Evolutionary conservation across 2,113 vertebrate species (phyloP), one percentile per base, ranked within the genome.

Genomic region (Ursus arctos): DNA sequence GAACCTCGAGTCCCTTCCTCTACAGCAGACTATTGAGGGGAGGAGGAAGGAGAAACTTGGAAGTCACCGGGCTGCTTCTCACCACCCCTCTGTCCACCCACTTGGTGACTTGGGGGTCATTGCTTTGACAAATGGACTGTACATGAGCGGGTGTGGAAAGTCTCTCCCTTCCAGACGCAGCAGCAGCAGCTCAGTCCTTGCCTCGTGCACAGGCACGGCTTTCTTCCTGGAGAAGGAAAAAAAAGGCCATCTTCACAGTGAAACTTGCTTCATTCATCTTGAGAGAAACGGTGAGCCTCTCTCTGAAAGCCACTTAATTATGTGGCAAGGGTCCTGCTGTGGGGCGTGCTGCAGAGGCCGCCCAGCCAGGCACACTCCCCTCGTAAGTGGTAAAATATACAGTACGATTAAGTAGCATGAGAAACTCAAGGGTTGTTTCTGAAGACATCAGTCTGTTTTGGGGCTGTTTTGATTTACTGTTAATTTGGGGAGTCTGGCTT

Each of bases 131-230:
- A 19, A 7, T 4, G 4, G 85, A 7, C 26, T 0, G 7, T 1
- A 5, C 14, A 1, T 11, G 47, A 6, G 15, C 12, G 1, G 19
- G 6, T 0, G 13, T 87, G 63, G 28, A 2, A 22, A 1, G 7
- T 2, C 13, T 16, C 13, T 63, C 8, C 10, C 40, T 28, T 18
- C 12, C n/a, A 40, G 28, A 4, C 0, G 3, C 6, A 0, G 1
- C 8, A 2, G 2, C 11, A 2, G 59, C 1, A 0, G n/a, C 36
- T 92, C 69, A 12, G 14, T 0, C 7, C 8, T 28, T 14, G 10
- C 43, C 16, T 24, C 4, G 28, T 26, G 36, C n/a, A 4, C 15
- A 72, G 36, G 69, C 33, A 2, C 0, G 0, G 16, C 3, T 61
- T 61, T 31, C 74, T 72, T 14, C 31, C 3, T 40, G 0, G 6